Evolutionary conservation across 1,140 invertebrate species (phyloP), one percentile per base, ranked within the genome.

Genomic region (Thaumatotibia leucotreta): DNA sequence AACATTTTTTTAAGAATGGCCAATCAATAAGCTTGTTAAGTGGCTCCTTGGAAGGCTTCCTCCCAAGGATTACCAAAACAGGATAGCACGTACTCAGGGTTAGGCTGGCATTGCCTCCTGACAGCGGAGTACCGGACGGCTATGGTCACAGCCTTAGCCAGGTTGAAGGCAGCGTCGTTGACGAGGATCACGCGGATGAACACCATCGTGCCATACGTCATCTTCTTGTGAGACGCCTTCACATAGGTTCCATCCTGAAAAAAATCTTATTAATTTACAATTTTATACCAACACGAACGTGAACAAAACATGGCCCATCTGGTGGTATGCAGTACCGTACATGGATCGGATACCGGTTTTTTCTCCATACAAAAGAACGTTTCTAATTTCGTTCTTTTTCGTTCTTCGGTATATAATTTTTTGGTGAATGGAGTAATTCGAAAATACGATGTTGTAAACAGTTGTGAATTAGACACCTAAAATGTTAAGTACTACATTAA

Each of bases 161-260:
- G 91, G 66, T 94, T 94, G 61, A 86, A 92, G 1, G 93, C 92
- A 4, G 94, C 92, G 69, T 94, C 94, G 72, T 93, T 93, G 4
- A 96, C 92, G 63, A 99, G 93, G 1, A 95, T 92, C 3, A 97
- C 96, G 23, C 97, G 91, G 0, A 98, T 96, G 87, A 97, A 97
- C 74, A 99, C 96, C 98, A 99, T 98, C 0, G 97, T 97, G 3
- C 97, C 97, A 84, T 98, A 99, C 0, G 97, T 95, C 0, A 98
- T 89, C 79, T 98, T 98, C 65, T 94, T 94, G 81, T 95, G 96
- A 10, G 94, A 92, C 0, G 96, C 94, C 74, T 95, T 95, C 1
- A 96, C 92, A 84, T 97, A 99, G 4, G 96, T 97, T 9, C 98
- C 98, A 91, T 98, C 97, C 92, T 96, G 82, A 14, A 92, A 29